phyloP scores from a whole-genome alignment of 2,113 vertebrate species.

The Otolemur garnettii region DNA sequence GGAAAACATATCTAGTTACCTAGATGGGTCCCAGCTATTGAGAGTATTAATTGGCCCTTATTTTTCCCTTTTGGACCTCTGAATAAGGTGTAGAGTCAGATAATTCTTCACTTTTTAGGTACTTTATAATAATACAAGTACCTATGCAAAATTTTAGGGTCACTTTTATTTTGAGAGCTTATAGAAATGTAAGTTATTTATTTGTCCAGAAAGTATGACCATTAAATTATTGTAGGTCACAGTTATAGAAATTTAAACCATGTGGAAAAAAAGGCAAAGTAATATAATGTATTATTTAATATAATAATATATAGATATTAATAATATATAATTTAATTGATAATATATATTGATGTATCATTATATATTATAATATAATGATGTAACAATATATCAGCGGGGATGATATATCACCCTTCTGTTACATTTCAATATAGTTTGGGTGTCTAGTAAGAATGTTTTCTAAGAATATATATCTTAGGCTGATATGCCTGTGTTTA shows the following conservation, averaged over 20 bases:
- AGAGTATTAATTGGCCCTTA: not conserved
- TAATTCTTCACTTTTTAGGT: conserved; percentile 1
- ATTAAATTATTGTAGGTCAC: not conserved
- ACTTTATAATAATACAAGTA: not conserved
- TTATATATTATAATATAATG: too few species aligned
- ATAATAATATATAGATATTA: too few species aligned
- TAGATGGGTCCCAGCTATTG: conserved; percentile 22
- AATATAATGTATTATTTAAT: too few species aligned
- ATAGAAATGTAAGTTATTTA: not conserved
- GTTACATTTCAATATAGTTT: not conserved
- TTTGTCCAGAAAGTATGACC: not conserved
- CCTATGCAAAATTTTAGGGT: not conserved
- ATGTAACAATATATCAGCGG: not conserved
- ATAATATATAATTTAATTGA: too few species aligned
- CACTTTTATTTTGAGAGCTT: conserved; percentile 21
- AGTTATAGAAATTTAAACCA: conserved; percentile 36
- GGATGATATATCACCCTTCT: not conserved
- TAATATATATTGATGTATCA: too few species aligned
- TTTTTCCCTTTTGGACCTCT: not conserved
- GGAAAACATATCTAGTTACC: not conserved
- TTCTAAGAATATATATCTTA: not conserved
- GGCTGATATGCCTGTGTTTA: not conserved
- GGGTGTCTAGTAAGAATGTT: not conserved
- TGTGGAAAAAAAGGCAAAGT: not conserved
- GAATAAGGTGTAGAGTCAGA: not conserved